Conservation (phyloP, 2,888 invertebrate genomes). For the Phyllotreta striolata region DNA sequence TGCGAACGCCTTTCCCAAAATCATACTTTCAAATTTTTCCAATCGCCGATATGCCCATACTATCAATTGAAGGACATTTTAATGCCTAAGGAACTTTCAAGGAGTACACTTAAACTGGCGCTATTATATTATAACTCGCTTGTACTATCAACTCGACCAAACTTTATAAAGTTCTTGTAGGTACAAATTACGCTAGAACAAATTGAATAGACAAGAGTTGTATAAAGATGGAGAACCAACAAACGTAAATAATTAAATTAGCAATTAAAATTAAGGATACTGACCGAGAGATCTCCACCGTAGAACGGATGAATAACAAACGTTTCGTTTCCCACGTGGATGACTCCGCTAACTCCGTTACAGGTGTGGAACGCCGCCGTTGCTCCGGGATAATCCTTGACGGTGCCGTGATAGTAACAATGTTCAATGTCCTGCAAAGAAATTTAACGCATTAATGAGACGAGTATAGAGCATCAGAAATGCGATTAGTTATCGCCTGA, state of each 20-base stretch:
- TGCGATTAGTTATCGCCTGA: background rate
- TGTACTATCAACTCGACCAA: too few relatives aligned
- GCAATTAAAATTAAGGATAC: slow-evolving; percentile 59
- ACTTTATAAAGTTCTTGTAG: too few relatives aligned
- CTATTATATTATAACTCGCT: too few relatives aligned
- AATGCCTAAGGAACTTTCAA: too few relatives aligned
- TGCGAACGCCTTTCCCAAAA: slow-evolving; percentile 6
- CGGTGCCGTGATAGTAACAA: slow-evolving; percentile 98
- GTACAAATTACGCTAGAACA: too few relatives aligned
- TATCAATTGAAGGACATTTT: too few relatives aligned
- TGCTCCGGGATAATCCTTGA: slow-evolving; percentile 95
- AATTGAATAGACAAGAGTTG: background rate
- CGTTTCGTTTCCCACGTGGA: slow-evolving; percentile 97
- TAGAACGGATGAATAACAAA: slow-evolving; percentile 98
- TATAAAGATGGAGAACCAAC: background rate
- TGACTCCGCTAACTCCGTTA: slow-evolving; percentile 96
- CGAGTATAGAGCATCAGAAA: too few relatives aligned
- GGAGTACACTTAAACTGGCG: too few relatives aligned
- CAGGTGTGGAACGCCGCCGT: slow-evolving; percentile 98
- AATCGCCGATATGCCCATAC: background rate
- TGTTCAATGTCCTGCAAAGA: slow-evolving; percentile 89
- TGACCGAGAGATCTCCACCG: slow-evolving; percentile 96
- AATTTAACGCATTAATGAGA: slow-evolving; percentile 18
- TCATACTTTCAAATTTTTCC: slow-evolving; percentile 16
- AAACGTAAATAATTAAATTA: background rate